A percentile compares a stretch with the other conserved stretches of the same genome.
Conservation (phyloP, 2,888 invertebrate genomes). For the Iselma pallidipennis region DNA sequence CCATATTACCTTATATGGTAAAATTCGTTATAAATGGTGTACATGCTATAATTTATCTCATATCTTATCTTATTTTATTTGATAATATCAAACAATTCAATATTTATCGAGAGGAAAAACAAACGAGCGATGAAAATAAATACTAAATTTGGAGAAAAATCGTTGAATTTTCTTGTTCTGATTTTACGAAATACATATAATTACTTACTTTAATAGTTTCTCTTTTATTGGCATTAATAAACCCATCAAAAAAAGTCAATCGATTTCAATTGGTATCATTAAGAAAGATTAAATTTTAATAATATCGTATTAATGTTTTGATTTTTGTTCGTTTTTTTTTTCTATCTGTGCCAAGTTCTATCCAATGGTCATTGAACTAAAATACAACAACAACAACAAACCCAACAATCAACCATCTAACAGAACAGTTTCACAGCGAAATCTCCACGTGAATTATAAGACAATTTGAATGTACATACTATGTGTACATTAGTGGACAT, state of each 20-base stretch:
- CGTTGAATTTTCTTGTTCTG: too few relatives aligned
- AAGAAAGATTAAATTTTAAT: not conserved
- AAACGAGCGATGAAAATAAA: not conserved
- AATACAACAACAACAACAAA: too few relatives aligned
- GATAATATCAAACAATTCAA: not conserved
- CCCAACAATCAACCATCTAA: not conserved
- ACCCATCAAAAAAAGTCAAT: not conserved
- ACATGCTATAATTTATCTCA: not conserved
- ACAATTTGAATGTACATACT: too few relatives aligned
- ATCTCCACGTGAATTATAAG: not conserved
- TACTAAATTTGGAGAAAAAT: not conserved
- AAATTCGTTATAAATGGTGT: constrained; percentile 7
- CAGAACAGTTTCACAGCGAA: not conserved
- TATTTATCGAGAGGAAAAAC: not conserved
- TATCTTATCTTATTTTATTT: not conserved
- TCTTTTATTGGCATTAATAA: not conserved
- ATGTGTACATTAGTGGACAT: not conserved
- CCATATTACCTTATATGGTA: constrained; percentile 22
- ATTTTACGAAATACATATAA: too few relatives aligned
- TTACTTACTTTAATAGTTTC: too few relatives aligned
- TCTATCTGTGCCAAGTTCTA: not conserved
- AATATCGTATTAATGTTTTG: not conserved
- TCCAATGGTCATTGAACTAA: not conserved
- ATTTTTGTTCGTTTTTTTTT: not conserved
- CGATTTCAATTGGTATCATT: not conserved